Evolutionary conservation across 1,140 invertebrate species (phyloP).

Genomic region (Tetragonula clypearis): DNA sequence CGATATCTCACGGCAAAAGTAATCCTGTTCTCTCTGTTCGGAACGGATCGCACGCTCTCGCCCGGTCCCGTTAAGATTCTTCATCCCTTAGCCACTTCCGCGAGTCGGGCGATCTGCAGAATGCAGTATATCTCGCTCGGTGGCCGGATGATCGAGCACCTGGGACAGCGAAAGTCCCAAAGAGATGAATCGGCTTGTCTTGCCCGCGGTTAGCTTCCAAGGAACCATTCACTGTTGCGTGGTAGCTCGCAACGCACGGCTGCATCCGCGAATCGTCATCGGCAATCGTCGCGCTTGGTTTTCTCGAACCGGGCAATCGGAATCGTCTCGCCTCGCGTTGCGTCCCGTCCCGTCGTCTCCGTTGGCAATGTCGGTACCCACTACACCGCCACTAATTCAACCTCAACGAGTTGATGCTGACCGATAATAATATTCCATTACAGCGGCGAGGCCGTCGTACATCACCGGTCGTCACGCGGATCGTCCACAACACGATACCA

Average conservation of each 20-base stretch:
- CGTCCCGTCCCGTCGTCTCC: constrained; percentile 8
- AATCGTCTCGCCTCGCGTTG: no score
- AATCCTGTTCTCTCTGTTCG: background rate
- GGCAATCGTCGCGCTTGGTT: constrained; percentile 16
- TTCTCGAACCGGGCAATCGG: constrained; percentile 11
- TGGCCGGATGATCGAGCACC: constrained; percentile 38
- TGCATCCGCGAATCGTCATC: constrained; percentile 32
- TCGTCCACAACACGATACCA: constrained; percentile 74
- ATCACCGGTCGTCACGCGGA: constrained; percentile 79
- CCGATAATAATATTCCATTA: constrained; percentile 82
- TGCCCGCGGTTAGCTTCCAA: constrained; percentile 37
- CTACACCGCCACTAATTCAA: constrained; percentile 73
- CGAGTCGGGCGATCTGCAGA: constrained; percentile 6
- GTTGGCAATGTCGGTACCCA: constrained; percentile 18
- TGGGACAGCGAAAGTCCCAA: constrained; percentile 49
- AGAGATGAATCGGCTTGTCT: constrained; percentile 60
- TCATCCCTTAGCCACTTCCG: constrained; percentile 41
- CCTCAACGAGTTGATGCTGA: constrained; percentile 78
- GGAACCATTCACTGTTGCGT: constrained; percentile 42
- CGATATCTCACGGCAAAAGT: background rate
- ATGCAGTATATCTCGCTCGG: constrained; percentile 42
- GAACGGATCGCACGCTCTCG: background rate
- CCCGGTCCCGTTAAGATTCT: constrained; percentile 32
- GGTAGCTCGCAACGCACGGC: constrained; percentile 40
- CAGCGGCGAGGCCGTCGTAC: constrained; percentile 76